Conservation (phyloP, 1,140 invertebrate genomes). For the Hyles euphorbiae region DNA sequence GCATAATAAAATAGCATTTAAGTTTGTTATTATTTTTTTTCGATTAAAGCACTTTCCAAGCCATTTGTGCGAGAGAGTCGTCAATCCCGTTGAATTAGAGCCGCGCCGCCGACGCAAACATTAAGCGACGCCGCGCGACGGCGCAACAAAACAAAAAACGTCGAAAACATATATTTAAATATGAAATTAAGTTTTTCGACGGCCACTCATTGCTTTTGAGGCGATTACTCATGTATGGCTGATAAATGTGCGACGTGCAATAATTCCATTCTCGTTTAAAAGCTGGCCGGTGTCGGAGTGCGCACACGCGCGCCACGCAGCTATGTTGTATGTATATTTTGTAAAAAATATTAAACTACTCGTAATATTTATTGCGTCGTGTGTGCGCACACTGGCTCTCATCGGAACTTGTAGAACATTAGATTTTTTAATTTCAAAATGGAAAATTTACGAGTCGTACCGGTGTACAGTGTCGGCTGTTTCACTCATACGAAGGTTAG, state of each 20-base stretch:
- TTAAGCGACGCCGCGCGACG: constrained; percentile 7
- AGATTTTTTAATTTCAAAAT: no score
- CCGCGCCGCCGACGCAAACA: constrained; percentile 19
- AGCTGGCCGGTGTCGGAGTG: constrained; percentile 39
- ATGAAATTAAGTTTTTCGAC: constrained; percentile 67
- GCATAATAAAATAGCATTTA: no score
- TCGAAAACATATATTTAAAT: constrained; percentile 62
- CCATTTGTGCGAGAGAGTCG: background rate
- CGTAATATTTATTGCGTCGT: constrained; percentile 29
- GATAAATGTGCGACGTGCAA: constrained; percentile 66
- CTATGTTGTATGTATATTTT: constrained; percentile 22
- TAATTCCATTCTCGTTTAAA: constrained; percentile 65
- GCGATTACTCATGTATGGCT: constrained; percentile 59
- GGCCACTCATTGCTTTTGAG: constrained; percentile 54
- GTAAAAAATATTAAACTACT: constrained; percentile 34
- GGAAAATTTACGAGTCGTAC: no score
- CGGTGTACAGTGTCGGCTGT: no score
- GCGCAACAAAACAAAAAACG: constrained; percentile 24
- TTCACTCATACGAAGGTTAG: background rate
- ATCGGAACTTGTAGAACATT: no score
- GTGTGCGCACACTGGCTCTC: constrained; percentile 15
- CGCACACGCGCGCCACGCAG: constrained; percentile 25
- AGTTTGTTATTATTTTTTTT: no score
- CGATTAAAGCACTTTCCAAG: no score
- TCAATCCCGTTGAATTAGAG: background rate